These are phyloP conservation scores for Formica exsecta DNA, from an alignment of 1,140 invertebrate species.

Conservation along the genomic window DNA sequence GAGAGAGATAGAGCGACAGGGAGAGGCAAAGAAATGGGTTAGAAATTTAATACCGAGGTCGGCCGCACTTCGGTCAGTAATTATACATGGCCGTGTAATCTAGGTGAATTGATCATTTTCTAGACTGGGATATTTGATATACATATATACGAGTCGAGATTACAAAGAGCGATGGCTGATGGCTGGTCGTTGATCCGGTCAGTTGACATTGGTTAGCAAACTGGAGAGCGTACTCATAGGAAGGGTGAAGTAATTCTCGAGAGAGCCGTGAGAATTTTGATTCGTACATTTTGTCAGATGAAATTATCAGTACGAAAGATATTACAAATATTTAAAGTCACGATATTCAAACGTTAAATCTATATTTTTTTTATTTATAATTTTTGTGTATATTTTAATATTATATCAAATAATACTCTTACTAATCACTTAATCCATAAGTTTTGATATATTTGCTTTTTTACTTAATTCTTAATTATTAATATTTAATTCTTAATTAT, in stretches of 20 bases:
- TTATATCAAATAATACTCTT: neutral
- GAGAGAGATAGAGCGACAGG: slow-evolving; percentile 11
- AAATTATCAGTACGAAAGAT: slow-evolving; percentile 1
- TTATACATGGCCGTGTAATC: slow-evolving; percentile 49
- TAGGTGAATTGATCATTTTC: slow-evolving; percentile 57
- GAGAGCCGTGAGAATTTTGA: slow-evolving; percentile 14
- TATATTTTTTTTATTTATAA: neutral
- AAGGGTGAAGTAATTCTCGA: slow-evolving; percentile 32
- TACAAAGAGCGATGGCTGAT: slow-evolving; percentile 33
- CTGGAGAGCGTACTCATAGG: neutral
- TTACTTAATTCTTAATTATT: neutral
- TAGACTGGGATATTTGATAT: slow-evolving; percentile 45
- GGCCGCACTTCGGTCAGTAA: slow-evolving; percentile 59
- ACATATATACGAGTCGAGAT: neutral
- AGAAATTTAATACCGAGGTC: slow-evolving; percentile 72
- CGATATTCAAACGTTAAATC: neutral
- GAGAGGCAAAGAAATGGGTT: slow-evolving; percentile 64
- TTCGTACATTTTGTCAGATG: neutral
- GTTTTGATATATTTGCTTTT: slow-evolving; percentile 8
- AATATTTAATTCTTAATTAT: neutral
- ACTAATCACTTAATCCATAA: neutral
- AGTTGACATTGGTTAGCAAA: slow-evolving; percentile 34
- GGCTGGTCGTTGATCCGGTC: slow-evolving; percentile 24
- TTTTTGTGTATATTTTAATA: slow-evolving; percentile 3
- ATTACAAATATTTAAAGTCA: neutral